Evolutionary conservation across 2,113 vertebrate species (phyloP), one percentile per base, ranked within the genome.

Genomic region (Notarius quadriscutis): DNA sequence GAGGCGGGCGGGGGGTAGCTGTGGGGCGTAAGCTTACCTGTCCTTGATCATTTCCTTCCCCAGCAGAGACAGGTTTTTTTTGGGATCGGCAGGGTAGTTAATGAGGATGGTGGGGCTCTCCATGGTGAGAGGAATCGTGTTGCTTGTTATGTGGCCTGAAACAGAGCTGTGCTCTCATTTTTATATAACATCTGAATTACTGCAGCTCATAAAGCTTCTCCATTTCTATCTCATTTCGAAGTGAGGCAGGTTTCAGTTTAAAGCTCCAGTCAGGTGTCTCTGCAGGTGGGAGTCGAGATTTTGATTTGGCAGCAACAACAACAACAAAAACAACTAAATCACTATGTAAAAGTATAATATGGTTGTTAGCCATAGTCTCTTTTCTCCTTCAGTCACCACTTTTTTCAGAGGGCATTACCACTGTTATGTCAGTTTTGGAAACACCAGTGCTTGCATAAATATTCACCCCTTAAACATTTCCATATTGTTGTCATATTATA

Each of bases 31-130:
- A 57, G 80, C 67, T 63, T 85, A 80, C 74, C 80, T 79, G 71
- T 83, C 84, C 82, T 86, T 86, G 90, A 88, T 83, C 87, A 86
- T 84, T 62, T 84, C 75, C 77, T 84, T 83, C 55, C 84, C 10
- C 78, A 82, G 79, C 74, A 85, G 60, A 86, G 53, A 62, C 8
- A 55, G 77, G 74, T 10, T 83, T 84, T 85, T 50, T 78, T 30
- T 27, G 41, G 77, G 87, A 79, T 82, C 80, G 57, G 50, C 78
- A 79, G 63, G 53, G 81, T 84, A 75, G 87, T 86, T 91, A 90
- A 91, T 92, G 89, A 91, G 89, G 85, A 84, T 82, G 63, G 60
- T 34, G 63, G 87, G 81, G 74, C 86, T 85, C 81, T 89, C 48
- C 27, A 50, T 84, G 57, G 83, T 90, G 41, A 80, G 72, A 87